Conservation (phyloP, 2,888 invertebrate species). For the Entomobrya proxima region DNA sequence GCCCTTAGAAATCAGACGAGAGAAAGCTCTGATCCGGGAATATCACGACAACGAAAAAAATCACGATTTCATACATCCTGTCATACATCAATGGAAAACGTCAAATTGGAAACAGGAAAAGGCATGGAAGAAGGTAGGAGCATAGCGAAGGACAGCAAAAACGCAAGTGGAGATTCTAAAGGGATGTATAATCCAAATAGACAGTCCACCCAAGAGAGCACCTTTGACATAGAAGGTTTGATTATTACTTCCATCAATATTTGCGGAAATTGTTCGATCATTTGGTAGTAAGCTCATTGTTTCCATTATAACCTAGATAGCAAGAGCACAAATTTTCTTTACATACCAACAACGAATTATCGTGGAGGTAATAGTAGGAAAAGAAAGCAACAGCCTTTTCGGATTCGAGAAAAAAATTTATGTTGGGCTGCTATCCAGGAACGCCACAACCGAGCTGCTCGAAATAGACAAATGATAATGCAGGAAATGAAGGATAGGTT, state of each 20-base stretch:
- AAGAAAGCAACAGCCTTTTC: not conserved
- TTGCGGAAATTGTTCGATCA: too few species aligned
- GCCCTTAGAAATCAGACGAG: not conserved
- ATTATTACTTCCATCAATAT: not conserved
- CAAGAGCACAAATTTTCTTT: conserved; percentile 29
- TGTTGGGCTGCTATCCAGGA: conserved; percentile 42
- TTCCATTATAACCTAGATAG: conserved; percentile 40
- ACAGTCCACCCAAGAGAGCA: not conserved
- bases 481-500: conserved; percentile 1
- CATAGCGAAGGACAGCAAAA: not conserved
- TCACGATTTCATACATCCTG: not conserved
- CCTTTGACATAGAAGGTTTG: conserved; percentile 9
- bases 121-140: not conserved
- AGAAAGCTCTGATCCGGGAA: not conserved
- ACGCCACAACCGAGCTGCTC: conserved; percentile 31
- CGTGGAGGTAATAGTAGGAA: not conserved
- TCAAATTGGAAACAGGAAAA: not conserved
- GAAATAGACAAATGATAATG: conserved; percentile 4
- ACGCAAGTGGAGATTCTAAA: not conserved
- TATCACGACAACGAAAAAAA: not conserved
- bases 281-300: not conserved
- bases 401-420: conserved; percentile 28
- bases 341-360: not conserved
- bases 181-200: not conserved
- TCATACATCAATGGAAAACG: conserved; percentile 5